These are phyloP conservation scores for Aporophyla nigra DNA, from an alignment of 2,888 invertebrate species.

Conservation along the genomic window DNA sequence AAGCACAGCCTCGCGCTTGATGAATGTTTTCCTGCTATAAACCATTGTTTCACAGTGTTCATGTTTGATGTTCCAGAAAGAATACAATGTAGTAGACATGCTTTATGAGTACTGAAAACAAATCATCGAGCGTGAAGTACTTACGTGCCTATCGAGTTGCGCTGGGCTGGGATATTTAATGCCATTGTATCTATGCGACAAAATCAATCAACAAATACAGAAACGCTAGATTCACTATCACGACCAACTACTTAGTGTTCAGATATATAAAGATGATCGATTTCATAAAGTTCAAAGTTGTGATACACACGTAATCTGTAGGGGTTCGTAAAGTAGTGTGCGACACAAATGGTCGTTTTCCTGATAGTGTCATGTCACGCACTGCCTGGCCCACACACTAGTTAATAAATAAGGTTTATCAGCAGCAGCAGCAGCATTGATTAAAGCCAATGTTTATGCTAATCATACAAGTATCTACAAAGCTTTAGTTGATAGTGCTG, in stretches of 20 bases:
- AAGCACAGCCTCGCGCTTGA: slow-evolving; percentile 72
- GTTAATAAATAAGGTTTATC: slow-evolving; percentile 32
- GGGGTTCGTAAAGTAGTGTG: not conserved
- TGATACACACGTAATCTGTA: not conserved
- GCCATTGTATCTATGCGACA: slow-evolving; percentile 7
- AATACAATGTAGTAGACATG: slow-evolving; percentile 73
- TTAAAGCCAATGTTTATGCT: slow-evolving; percentile 58
- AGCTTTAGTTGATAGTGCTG: slow-evolving; percentile 36
- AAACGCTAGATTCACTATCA: not conserved
- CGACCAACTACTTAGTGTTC: no score
- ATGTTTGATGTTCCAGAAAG: slow-evolving; percentile 77
- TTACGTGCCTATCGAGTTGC: slow-evolving; percentile 37
- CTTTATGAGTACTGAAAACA: slow-evolving; percentile 69
- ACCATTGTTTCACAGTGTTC: slow-evolving; percentile 74
- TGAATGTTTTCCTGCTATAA: slow-evolving; percentile 76
- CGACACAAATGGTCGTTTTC: not conserved
- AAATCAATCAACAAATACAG: slow-evolving; percentile 24
- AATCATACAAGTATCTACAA: slow-evolving; percentile 23
- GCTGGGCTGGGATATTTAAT: slow-evolving; percentile 22
- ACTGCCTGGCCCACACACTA: slow-evolving; percentile 13
- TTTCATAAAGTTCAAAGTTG: not conserved
- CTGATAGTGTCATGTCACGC: slow-evolving; percentile 2
- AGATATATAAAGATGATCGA: not conserved
- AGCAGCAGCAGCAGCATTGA: slow-evolving; percentile 37
- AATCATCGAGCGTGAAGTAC: slow-evolving; percentile 62